Base-by-base conservation (phyloP, 2,113 vertebrate species). In the Actenoides lindsayi region DNA sequence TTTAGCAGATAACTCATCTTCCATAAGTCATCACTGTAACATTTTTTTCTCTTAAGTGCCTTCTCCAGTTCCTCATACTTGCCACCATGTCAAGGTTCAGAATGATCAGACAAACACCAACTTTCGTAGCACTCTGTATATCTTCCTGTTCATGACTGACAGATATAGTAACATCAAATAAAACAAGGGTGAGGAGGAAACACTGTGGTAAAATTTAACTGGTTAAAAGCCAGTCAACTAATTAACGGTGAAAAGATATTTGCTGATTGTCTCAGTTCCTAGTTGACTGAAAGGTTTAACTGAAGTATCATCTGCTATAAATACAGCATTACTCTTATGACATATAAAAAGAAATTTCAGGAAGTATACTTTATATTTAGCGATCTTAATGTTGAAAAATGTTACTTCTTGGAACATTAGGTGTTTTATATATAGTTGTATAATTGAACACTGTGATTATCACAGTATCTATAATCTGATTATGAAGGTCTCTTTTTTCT, bases 321-420 rank as follows among this genome's bases (percentile, higher is more conserved):
- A 95, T 92, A 87, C 41, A 85, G 12, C 37, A 59, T 74, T 91
- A 84, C 31, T 92, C 41, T 81, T 91, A 41, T 84, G 74, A 87
- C 57, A 57, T 60, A 91, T 4, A 93, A 28, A 89, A 13, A 59
- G 37, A 86, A 63, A 5, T 87, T 84, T 57, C 56, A 90, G 70
- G 48, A 92, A 77, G 16, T 53, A 25, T 13, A 50, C 17, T 70
- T 50, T 74, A 87, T 89, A 89, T 92, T 93, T 91, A 95, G 59
- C 24, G 88, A 33, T 20, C 15, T 87, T 76, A 78, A 86, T 67
- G 46, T 68, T 90, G 83, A 90, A 94, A 90, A 92, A 85, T 53
- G 23, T 74, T 70, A 63, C 25, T 63, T 90, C 68, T 96, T 92
- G 54, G 54, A 91, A 19, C 12, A 62, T 65, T 68, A 76, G 6